Percentiles rank a stretch among this genome's conserved stretches.
Evolutionary conservation across 1,140 invertebrate species (phyloP).

Genomic region (Eulimnadia texana): DNA sequence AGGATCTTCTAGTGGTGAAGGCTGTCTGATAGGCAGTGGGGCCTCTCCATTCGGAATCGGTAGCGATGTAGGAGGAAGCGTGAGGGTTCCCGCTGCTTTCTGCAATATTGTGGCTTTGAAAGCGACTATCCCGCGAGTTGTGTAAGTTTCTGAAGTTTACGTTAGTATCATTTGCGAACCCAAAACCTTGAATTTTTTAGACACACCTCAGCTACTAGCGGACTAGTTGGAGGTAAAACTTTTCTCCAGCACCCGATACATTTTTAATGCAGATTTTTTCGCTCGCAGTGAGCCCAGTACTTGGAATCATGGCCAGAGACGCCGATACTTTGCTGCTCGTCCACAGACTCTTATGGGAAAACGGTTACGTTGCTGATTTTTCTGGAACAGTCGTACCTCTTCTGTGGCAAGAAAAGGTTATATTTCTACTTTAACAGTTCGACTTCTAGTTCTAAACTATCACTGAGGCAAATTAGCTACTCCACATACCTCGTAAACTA

Average conservation of each 20-base stretch:
- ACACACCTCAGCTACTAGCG: too few relatives aligned
- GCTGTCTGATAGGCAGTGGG: conserved; percentile 28
- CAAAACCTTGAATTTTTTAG: neutral
- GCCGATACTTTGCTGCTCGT: conserved; percentile 16
- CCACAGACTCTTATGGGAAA: conserved; percentile 15
- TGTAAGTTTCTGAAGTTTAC: neutral
- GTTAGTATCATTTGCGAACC: neutral
- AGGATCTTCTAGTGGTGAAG: conserved; percentile 29
- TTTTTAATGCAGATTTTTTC: neutral
- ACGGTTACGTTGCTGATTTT: conserved; percentile 15
- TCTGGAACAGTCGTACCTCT: conserved; percentile 18
- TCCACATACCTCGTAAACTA: conserved; percentile 6
- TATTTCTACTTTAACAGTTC: too few relatives aligned
- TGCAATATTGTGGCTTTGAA: conserved; percentile 42
- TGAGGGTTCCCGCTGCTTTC: conserved; percentile 42
- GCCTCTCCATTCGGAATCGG: conserved; percentile 35
- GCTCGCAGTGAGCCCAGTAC: conserved; percentile 16
- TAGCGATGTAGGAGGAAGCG: conserved; percentile 40
- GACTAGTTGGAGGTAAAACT: too few relatives aligned
- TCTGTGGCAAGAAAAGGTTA: too few relatives aligned
- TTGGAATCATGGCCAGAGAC: conserved; percentile 19
- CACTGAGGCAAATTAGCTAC: neutral
- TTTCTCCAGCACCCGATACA: too few relatives aligned
- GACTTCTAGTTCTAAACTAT: neutral
- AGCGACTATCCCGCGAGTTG: conserved; percentile 23